Evolutionary conservation across 2,113 vertebrate species (phyloP).

Genomic region (Ciconia boyciana): DNA sequence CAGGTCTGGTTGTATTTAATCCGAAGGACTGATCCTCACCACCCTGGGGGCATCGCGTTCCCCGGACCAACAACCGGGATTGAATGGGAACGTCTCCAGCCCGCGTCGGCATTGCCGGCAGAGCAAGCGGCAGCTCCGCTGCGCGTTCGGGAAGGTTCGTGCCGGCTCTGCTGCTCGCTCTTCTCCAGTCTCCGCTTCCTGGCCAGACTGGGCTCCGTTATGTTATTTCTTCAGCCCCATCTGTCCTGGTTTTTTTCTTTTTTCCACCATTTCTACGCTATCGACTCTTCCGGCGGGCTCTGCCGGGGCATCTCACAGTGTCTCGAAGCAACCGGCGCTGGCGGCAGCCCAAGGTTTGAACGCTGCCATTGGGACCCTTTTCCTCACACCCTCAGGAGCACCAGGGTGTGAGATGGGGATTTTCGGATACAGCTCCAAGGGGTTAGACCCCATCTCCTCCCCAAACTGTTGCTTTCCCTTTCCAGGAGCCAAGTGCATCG

Average conservation of each 20-base stretch:
- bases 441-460: neutral
- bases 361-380: accelerated
- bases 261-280: accelerated
- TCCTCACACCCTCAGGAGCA: accelerated
- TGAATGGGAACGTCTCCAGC: neutral
- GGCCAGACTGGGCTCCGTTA: neutral
- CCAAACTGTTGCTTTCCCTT: neutral
- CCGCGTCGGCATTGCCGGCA: accelerated
- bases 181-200: neutral
- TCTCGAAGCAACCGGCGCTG: neutral
- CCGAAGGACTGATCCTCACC: neutral
- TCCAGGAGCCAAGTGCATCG: neutral
- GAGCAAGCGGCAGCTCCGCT: neutral
- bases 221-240: slow-evolving; percentile 19
- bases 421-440: accelerated
- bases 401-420: accelerated
- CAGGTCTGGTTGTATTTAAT: no score
- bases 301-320: accelerated
- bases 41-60: no score
- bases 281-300: neutral
- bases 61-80: neutral
- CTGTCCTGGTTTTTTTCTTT: neutral
- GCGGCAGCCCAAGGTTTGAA: neutral
- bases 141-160: neutral
- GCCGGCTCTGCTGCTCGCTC: accelerated